Percentiles rank a stretch among this genome's conserved stretches.
Evolutionary conservation across 2,113 vertebrate genomes (phyloP).

Genomic region (Eptesicus fuscus): DNA sequence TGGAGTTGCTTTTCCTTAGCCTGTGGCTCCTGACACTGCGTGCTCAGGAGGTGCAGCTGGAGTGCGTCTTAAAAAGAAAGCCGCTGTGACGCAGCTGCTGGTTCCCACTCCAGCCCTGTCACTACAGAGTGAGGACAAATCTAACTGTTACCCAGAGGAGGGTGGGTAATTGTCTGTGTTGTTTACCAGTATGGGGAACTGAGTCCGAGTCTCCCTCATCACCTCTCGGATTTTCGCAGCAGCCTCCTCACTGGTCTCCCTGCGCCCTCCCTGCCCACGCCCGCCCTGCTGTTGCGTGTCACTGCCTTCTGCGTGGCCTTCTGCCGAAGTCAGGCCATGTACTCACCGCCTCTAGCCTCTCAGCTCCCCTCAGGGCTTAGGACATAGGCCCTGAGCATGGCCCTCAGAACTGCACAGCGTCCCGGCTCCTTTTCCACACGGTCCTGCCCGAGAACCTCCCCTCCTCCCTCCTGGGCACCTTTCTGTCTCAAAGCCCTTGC

Average conservation of each 20-base stretch:
- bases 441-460: accelerated
- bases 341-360: not conserved
- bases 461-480: accelerated
- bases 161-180: not conserved
- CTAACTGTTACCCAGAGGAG: not conserved
- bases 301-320: too few relatives aligned
- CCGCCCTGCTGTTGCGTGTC: not conserved
- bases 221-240: accelerated
- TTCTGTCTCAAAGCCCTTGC: not conserved
- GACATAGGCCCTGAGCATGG: not conserved
- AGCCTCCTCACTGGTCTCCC: not conserved
- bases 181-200: not conserved
- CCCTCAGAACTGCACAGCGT: accelerated
- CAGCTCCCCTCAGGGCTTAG: not conserved
- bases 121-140: accelerated
- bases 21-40: not conserved
- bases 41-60: not conserved
- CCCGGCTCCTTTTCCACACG: not conserved
- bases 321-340: not conserved
- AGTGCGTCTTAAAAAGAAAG: not conserved
- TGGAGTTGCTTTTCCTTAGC: not conserved
- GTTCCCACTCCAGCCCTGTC: not conserved
- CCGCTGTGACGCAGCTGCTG: not conserved
- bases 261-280: accelerated
- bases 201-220: accelerated